Base-by-base conservation (phyloP, 2,113 vertebrate genomes). In the Pachycephala philippinensis region DNA sequence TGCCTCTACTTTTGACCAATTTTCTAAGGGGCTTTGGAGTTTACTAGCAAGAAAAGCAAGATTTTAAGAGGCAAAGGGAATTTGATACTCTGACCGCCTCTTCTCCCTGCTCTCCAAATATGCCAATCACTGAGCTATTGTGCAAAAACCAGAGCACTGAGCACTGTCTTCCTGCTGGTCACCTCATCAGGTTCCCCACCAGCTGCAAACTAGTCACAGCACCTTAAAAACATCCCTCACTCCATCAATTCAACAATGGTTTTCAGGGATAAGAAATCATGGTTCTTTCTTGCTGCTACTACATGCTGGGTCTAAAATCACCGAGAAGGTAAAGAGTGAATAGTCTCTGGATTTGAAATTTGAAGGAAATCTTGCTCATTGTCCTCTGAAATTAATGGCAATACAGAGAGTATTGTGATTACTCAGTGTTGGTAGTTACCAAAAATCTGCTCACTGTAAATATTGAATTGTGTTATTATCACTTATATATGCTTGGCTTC, bases 101-200 rank as follows among this genome's bases (percentile, higher is more conserved):
- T 72, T 70, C 53, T 85, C 22, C 9, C 13, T 3, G 1, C 26
- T 72, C 75, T 65, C 40, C 54, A 57, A 50, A 42, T 9, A 1
- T 40, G 45, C 47, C 83, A 95, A 77, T 97, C 90, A 93, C 23
- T 0, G 21, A 80, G 45, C 64, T 90, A 90, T 96, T 97, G 90
- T 95, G 35, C 2, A 2, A 54, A 83, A 88, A 45, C 13, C 39
- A 28, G 47, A 47, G 84, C 64, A 69, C 5, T 1, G 3, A 77
- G 63, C 7, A 30, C 27, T 90, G 14, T 37, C 24, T 86, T 68
- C 54, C 33, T 1, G 0, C 33, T 1, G 5, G 13, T 63, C 76
- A 23, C 16, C 27, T 71, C 70, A 33, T 53, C 88, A 74, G 54
- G 50, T 75, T 85, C 59, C 50, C 42, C 60, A 40, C 26, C 49